Percentiles rank a stretch among this genome's conserved stretches.
phyloP scores from a whole-genome alignment of 2,797 vertebrate species.

The Cossypha caffra region DNA sequence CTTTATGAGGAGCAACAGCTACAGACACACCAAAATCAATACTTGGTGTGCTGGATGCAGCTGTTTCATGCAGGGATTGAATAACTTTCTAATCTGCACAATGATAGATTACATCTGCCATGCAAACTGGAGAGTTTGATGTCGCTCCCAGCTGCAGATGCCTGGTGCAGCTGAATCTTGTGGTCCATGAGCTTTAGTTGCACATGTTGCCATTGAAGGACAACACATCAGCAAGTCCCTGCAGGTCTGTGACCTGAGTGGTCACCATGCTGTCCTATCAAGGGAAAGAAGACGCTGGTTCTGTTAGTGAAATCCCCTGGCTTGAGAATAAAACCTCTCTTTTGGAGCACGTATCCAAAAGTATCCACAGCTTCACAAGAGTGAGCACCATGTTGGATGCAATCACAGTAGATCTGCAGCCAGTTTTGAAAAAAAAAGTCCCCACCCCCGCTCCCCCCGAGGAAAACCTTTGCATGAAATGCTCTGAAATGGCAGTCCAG shows the following conservation, averaged over 20 bases:
- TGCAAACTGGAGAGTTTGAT: background rate
- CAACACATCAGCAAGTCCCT: background rate
- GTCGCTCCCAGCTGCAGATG: background rate
- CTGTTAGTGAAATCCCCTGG: background rate
- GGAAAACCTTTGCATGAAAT: background rate
- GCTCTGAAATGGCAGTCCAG: background rate
- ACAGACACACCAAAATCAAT: background rate
- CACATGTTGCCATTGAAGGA: fast-evolving
- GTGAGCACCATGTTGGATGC: background rate
- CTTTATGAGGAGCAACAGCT: background rate
- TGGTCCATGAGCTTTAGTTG: background rate
- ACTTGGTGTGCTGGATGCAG: background rate
- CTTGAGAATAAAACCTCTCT: background rate
- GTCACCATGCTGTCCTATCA: background rate
- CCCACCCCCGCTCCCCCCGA: background rate
- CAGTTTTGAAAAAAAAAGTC: background rate
- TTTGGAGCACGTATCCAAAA: background rate
- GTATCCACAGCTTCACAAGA: background rate
- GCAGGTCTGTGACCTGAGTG: background rate
- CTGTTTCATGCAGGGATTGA: slow-evolving; percentile 34
- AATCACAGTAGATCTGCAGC: background rate
- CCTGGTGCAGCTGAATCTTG: background rate
- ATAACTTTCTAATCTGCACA: slow-evolving; percentile 37
- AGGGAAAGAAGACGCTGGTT: background rate
- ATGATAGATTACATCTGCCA: slow-evolving; percentile 39